Conservation (phyloP, 2,113 vertebrate genomes). For the Engystomops pustulosus region DNA sequence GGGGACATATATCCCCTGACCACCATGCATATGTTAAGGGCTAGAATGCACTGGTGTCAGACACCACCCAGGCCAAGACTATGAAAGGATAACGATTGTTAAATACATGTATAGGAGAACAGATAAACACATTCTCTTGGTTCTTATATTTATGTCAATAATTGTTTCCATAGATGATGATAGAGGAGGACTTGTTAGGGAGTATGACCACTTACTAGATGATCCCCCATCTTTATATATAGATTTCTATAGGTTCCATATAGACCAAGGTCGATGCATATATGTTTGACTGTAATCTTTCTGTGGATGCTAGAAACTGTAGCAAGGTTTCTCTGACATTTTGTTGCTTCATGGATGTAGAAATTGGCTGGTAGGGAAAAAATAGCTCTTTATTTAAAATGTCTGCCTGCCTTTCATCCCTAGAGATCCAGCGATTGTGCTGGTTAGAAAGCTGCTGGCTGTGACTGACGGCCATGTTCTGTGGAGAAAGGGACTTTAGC, state of each 20-base stretch:
- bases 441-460: neutral
- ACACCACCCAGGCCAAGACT: neutral
- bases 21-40: neutral
- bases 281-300: neutral
- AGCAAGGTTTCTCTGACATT: slow-evolving; percentile 42
- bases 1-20: too few relatives aligned
- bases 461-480: slow-evolving; percentile 10
- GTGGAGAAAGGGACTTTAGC: neutral
- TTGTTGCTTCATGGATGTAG: slow-evolving; percentile 41
- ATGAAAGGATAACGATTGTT: neutral
- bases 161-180: too few relatives aligned
- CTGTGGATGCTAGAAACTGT: neutral
- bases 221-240: neutral
- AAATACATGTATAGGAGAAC: too few relatives aligned
- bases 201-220: neutral
- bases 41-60: neutral
- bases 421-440: slow-evolving; percentile 40
- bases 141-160: too few relatives aligned
- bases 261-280: neutral
- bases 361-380: slow-evolving; percentile 37
- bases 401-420: slow-evolving; percentile 53
- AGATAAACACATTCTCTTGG: too few relatives aligned
- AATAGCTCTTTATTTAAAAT: slow-evolving; percentile 47
- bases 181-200: neutral
- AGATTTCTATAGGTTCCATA: neutral